Conservation (phyloP, 2,888 invertebrate species). For the Heteromyza rotundicornis region DNA sequence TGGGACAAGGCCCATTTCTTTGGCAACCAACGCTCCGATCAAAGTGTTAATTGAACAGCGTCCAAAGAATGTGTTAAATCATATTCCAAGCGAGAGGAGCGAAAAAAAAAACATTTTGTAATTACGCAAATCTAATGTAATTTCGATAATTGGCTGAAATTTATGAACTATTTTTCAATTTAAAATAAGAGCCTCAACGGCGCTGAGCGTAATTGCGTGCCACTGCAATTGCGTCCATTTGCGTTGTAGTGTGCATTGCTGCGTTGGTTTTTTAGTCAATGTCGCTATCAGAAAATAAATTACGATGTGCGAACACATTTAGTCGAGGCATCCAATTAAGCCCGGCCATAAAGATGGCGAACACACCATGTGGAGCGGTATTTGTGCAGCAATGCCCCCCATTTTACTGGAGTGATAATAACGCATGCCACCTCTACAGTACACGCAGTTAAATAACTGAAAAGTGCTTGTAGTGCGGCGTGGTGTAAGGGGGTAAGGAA, state of each 20-base stretch:
- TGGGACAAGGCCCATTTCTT: not conserved
- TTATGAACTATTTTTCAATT: constrained; percentile 48
- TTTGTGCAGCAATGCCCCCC: not conserved
- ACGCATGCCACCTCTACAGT: not conserved
- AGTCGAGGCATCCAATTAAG: constrained; percentile 30
- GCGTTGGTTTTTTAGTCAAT: constrained; percentile 6
- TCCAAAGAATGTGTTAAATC: not conserved
- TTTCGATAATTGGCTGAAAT: constrained; percentile 56
- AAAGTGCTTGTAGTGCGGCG: not conserved
- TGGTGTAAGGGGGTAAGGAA: not conserved
- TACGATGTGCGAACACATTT: constrained; percentile 48
- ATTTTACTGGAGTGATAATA: constrained; percentile 1
- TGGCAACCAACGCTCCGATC: not conserved
- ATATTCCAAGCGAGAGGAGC: not conserved
- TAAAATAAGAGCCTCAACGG: no score
- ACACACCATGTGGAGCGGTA: constrained; percentile 3
- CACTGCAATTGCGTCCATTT: not conserved
- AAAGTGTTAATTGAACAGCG: constrained; percentile 25
- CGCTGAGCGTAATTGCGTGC: constrained; percentile 2
- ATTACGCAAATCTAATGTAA: constrained; percentile 52
- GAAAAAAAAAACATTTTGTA: constrained; percentile 20
- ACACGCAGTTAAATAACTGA: not conserved
- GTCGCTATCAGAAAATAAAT: constrained; percentile 32
- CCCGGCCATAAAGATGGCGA: constrained; percentile 10
- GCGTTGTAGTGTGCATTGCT: constrained; percentile 5